Percentiles rank a stretch among this genome's conserved stretches.
Evolutionary conservation across 1,140 invertebrate species (phyloP).

Genomic region (Musca vetustissima): DNA sequence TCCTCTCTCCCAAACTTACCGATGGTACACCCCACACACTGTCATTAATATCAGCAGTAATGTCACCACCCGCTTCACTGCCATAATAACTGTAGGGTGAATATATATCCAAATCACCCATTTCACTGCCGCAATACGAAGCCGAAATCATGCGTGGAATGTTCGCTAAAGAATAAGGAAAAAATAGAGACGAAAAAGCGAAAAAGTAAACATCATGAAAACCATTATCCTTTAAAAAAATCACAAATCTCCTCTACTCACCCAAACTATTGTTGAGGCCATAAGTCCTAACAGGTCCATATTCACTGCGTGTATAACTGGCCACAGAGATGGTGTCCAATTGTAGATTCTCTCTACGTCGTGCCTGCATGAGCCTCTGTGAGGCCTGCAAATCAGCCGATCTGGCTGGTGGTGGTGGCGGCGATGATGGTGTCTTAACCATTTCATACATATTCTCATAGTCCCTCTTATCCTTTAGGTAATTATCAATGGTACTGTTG

Average conservation of each 20-base stretch:
- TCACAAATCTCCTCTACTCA: constrained; percentile 25
- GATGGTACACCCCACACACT: constrained; percentile 53
- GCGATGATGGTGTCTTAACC: constrained; percentile 41
- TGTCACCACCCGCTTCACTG: constrained; percentile 58
- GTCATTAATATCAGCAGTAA: constrained; percentile 52
- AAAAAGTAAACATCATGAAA: not conserved
- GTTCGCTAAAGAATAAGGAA: constrained; percentile 41
- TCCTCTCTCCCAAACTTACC: constrained; percentile 34
- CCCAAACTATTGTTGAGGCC: constrained; percentile 51
- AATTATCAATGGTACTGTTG: constrained; percentile 54
- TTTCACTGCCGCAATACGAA: constrained; percentile 79
- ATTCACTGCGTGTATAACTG: constrained; percentile 53
- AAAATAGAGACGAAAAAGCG: not conserved
- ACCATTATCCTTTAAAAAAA: not conserved
- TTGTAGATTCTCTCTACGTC: constrained; percentile 41
- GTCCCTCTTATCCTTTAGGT: constrained; percentile 54
- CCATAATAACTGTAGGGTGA: constrained; percentile 77
- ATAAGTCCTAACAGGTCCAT: constrained; percentile 44
- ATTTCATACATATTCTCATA: constrained; percentile 54
- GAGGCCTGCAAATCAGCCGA: constrained; percentile 39
- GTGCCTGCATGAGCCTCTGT: constrained; percentile 35
- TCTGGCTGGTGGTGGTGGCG: constrained; percentile 43
- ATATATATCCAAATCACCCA: constrained; percentile 72
- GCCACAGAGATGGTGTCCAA: constrained; percentile 52
- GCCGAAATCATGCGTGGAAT: constrained; percentile 66